Base-by-base conservation (phyloP, 2,888 invertebrate genomes). In the Eubasilissa splendida region DNA sequence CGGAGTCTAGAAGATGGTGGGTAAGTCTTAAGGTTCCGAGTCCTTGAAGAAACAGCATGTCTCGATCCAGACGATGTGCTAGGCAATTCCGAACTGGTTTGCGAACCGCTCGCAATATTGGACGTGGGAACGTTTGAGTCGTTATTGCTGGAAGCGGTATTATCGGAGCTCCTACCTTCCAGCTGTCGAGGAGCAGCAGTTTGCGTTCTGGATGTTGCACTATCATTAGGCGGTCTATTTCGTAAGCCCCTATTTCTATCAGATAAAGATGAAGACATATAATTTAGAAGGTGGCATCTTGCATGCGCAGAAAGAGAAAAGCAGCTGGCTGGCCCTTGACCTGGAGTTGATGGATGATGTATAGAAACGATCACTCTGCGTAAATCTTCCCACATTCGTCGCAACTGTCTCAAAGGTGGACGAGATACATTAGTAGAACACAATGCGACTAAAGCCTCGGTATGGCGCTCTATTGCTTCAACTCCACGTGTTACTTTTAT, bases 331-430 rank as follows among this genome's bases (percentile, higher is more conserved):
- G 88, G 88, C 68, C 88, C 85, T 80, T 85, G 22, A 31, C 74
- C 73, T n/a, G 73, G 42, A 33, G 88, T 88, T 0, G 90, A 89
- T 84, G 91, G 90, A 82, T 91, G 87, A 83, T 92, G 89, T 77
- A 92, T 86, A 84, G 89, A 86, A 80, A 91, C 87, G 84, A 94
- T 91, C 77, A 93, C 92, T 59, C 92, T 87, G 42, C 92, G 91
- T 82, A 94, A 88, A 85, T 92, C 92, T 81, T 93, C 91, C 90
- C 94, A 93, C 90, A 94, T 91, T 54, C 88, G 89, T 9, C 93
- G 90, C 77, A 94, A 89, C 84, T 92, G 91, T 84, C 92, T 91
- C 85, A 94, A 87, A 5, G 89, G 87, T 10, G 87, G 87, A 8
- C 88, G 88, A 79, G 87, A 87, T 1, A 89, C 90, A 71, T 88